Conservation (phyloP, 2,797 vertebrate genomes). For the Tauraco hartlaubi region DNA sequence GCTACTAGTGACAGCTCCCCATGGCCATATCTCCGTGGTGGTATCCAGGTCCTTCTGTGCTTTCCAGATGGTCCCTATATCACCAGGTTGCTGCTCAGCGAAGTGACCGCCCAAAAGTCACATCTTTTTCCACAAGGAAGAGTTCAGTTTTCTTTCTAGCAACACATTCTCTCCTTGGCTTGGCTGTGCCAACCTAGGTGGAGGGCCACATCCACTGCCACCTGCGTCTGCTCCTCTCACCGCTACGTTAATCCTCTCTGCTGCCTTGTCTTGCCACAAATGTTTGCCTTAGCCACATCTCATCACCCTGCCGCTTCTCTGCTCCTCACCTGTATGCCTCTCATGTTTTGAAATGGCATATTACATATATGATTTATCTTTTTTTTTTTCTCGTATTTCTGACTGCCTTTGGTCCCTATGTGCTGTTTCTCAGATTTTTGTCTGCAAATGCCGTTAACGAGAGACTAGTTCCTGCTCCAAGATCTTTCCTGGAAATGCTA, state of each 20-base stretch:
- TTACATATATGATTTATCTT: not conserved
- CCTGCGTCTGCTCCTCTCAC: not conserved
- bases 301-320: not conserved
- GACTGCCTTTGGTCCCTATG: not conserved
- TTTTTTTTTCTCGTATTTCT: not conserved
- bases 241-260: not conserved
- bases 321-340: not conserved
- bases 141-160: not conserved
- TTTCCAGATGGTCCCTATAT: not conserved
- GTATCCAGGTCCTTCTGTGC: not conserved
- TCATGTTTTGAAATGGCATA: not conserved
- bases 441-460: not conserved
- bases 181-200: not conserved
- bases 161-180: not conserved
- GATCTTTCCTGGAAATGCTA: not conserved
- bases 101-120: not conserved
- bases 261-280: not conserved
- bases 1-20: not conserved
- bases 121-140: not conserved
- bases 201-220: not conserved
- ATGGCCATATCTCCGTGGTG: not conserved
- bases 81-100: rapidly evolving
- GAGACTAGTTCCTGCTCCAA: not conserved
- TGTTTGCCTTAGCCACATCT: not conserved
- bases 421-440: constrained; percentile 2